These are phyloP conservation scores for Parnassius orleans DNA, from an alignment of 2,888 invertebrate species.

Conservation along the genomic window DNA sequence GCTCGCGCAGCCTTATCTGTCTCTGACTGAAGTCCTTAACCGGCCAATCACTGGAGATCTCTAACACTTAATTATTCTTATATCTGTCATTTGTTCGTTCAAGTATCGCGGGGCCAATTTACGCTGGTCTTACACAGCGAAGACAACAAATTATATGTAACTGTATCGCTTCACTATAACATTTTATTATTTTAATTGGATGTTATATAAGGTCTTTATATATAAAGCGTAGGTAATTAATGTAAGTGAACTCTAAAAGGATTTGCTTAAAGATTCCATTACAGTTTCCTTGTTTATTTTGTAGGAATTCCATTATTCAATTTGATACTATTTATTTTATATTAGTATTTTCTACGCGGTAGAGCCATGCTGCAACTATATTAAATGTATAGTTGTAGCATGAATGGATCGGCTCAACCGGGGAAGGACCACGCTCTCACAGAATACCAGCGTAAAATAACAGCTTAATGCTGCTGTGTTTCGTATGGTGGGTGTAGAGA, in stretches of 20 bases:
- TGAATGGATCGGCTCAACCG: too few species aligned
- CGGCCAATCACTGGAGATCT: slow-evolving; percentile 54
- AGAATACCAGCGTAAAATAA: too few species aligned
- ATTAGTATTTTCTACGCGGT: too few species aligned
- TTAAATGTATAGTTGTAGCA: too few species aligned
- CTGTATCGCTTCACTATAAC: slow-evolving; percentile 30
- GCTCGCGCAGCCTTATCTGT: slow-evolving; percentile 61
- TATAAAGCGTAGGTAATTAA: slow-evolving; percentile 9
- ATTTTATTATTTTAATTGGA: slow-evolving; percentile 38
- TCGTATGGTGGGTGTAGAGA: too few species aligned
- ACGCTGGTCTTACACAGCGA: slow-evolving; percentile 40
- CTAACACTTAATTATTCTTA: slow-evolving; percentile 41
- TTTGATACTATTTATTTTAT: too few species aligned
- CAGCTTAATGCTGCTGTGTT: too few species aligned
- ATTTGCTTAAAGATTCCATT: slow-evolving; percentile 14
- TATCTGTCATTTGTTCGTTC: slow-evolving; percentile 44
- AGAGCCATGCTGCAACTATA: too few species aligned
- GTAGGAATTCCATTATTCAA: too few species aligned
- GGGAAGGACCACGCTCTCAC: too few species aligned
- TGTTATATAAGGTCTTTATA: slow-evolving; percentile 30
- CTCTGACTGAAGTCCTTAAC: slow-evolving; percentile 45
- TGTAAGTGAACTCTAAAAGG: slow-evolving; percentile 10
- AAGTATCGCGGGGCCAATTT: slow-evolving; percentile 47
- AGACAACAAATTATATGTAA: slow-evolving; percentile 35
- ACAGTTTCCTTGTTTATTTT: slow-evolving; percentile 19